Evolutionary conservation across 2,888 invertebrate genomes (phyloP), one percentile per base, ranked within the genome.

Genomic region (Venusia cambrica): DNA sequence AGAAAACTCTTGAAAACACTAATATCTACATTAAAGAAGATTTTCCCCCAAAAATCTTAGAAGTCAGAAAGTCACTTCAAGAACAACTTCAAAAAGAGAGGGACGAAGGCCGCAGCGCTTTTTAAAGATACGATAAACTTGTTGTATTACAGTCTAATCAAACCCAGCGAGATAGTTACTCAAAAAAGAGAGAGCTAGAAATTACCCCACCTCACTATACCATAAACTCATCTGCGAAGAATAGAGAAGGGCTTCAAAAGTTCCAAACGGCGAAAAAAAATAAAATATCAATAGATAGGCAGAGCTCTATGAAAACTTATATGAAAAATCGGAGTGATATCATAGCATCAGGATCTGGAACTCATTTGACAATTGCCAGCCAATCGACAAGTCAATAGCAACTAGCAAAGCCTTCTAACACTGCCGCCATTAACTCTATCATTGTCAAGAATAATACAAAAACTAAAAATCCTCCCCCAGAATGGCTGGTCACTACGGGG

Each of bases 11-110:
- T 2, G 14, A 13, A 2, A 8, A 20, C 1, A 14, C 12, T 1
- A n/a, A 3, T 3, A 19, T 13, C 1, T 29, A 29, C 17, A 2
- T 29, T 2, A 29, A 29, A 13, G 28, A 29, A 13, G 18, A 29
- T 20, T 29, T 9, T 3, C 28, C 19, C 5, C 6, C 19, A 9
- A 13, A 29, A 14, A 19, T 29, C 4, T 20, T 20, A 5, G 7
- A 20, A 19, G 20, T 0, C 1, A 19, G 28, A 8, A 29, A 19
- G 7, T 5, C 13, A 20, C 5, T 29, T 2, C 28, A 29, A 14
- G 14, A 20, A 1, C 13, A 29, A 12, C 12, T 29, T n/a, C n/a
- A 14, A 19, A 8, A 29, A 9, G 14, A 29, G 5, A 29, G 28
- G 20, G n/a, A 4, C 2, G 19, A 19, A 5, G 28, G 28, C 2